Base-by-base conservation (phyloP, 2,113 vertebrate species). In the Alces alces region DNA sequence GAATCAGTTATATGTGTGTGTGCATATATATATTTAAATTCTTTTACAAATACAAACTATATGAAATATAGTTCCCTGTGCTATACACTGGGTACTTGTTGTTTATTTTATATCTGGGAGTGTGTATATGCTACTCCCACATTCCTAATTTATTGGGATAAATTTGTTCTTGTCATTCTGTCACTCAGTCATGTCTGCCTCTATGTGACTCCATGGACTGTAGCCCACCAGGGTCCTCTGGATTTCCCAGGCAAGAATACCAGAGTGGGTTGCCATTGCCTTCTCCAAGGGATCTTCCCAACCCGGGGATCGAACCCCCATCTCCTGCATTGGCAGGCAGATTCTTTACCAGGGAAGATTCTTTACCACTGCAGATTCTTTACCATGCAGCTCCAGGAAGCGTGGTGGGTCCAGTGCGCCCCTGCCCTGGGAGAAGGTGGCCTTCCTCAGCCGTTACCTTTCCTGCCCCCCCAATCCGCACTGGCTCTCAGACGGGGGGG, bases 381-480 rank as follows among this genome's bases (percentile, higher is more conserved):
- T 50, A 14, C 47, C 47, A 50, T 50, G 47, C 2, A 10, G 25
- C 14, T 78, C 45, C 7, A n/a, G 33, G 43, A 17, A n/a, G n/a
- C 33, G 3, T 28, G 8, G 8, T 27, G 4, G 19, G 64, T 39
- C 50, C 16, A 25, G 17, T 12, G 14, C 16, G 1, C 25, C 0
- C 0, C 23, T 19, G 9, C 21, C 5, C 1, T 21, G 70, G 54
- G 45, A 33, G 33, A 36, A 88, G 33, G 25, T 25, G 12, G 30
- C 21, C 15, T 39, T 39, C 43, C 12, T 6, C 5, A 4, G 78
- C 54, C 4, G 2, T 19, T 33, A n/a, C 5, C 19, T 79, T 57
- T 23, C 15, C 1, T 52, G 27, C 57, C 7, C 0, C 33, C 36
- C 0, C 16, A 39, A 16, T 78, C 55, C 12, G 0, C 36, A 14